Percentiles rank a stretch among this genome's conserved stretches.
phyloP scores from a whole-genome alignment of 2,888 invertebrate species.

The Ecliptopera silaceata region DNA sequence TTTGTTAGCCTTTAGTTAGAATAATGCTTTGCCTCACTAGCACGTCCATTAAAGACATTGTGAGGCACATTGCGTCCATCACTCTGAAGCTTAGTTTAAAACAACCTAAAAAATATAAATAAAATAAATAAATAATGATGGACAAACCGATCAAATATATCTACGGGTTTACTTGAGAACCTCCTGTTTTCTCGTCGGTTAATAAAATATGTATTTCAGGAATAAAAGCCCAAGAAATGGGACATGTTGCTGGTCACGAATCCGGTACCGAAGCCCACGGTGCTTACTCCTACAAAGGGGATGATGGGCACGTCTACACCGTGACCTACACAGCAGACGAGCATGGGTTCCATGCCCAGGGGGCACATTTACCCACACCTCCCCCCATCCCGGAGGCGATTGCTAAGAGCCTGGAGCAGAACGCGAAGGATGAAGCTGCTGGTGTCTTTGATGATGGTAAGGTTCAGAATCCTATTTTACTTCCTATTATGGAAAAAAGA shows the following conservation, averaged over 20 bases:
- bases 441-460: conserved; percentile 79
- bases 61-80: too few relatives aligned
- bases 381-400: conserved; percentile 84
- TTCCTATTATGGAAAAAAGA: too few relatives aligned
- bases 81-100: too few relatives aligned
- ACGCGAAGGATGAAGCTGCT: conserved; percentile 75
- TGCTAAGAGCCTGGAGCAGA: conserved; percentile 71
- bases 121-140: too few relatives aligned
- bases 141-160: too few relatives aligned
- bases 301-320: conserved; percentile 81
- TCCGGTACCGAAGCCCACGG: conserved; percentile 73
- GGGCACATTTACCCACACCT: conserved; percentile 82
- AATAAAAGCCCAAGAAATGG: conserved; percentile 80
- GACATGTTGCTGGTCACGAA: conserved; percentile 55
- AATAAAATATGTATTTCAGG: conserved; percentile 43
- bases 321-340: conserved; percentile 83
- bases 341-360: conserved; percentile 81
- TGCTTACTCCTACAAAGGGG: conserved; percentile 81
- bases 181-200: too few relatives aligned
- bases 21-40: too few relatives aligned
- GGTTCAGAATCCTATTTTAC: too few relatives aligned
- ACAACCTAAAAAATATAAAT: too few relatives aligned
- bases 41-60: too few relatives aligned
- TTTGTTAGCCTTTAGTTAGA: too few relatives aligned
- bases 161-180: too few relatives aligned